phyloP scores from a whole-genome alignment of 2,888 invertebrate genomes.

The Drosophila mercatorum region DNA sequence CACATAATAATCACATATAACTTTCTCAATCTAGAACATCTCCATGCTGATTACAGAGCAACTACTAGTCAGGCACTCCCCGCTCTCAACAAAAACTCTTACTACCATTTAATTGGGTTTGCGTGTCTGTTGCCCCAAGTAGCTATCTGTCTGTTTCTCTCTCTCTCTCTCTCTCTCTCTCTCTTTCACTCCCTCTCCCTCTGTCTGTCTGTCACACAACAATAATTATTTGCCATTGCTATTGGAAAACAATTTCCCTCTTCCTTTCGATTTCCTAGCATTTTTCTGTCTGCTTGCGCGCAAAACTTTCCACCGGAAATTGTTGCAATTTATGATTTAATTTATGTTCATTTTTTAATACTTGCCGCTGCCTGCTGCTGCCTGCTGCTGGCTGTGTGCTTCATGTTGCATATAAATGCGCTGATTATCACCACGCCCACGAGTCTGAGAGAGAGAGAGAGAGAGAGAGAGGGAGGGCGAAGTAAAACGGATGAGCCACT shows the following conservation, averaged over 20 bases:
- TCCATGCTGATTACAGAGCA: background rate
- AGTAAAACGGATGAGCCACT: slow-evolving; percentile 27
- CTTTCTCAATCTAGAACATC: too few species aligned
- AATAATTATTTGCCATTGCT: slow-evolving; percentile 72
- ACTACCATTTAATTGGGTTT: slow-evolving; percentile 59
- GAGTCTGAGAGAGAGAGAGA: slow-evolving; percentile 18
- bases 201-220: slow-evolving; percentile 39
- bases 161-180: slow-evolving; percentile 12
- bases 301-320: slow-evolving; percentile 68
- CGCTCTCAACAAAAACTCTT: background rate
- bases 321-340: slow-evolving; percentile 78
- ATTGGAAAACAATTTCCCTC: slow-evolving; percentile 76
- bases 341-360: slow-evolving; percentile 75
- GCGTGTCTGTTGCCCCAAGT: slow-evolving; percentile 31
- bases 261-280: slow-evolving; percentile 70
- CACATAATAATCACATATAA: too few species aligned
- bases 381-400: slow-evolving; percentile 33
- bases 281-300: slow-evolving; percentile 45
- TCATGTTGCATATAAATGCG: slow-evolving; percentile 72
- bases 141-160: background rate
- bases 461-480: slow-evolving; percentile 6
- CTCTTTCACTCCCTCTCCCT: background rate
- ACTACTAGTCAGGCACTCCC: background rate
- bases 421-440: slow-evolving; percentile 63
- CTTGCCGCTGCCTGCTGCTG: slow-evolving; percentile 24